Percentiles rank a stretch among this genome's conserved stretches.
phyloP scores from a whole-genome alignment of 2,797 vertebrate genomes.

The Echeneis naucrates region DNA sequence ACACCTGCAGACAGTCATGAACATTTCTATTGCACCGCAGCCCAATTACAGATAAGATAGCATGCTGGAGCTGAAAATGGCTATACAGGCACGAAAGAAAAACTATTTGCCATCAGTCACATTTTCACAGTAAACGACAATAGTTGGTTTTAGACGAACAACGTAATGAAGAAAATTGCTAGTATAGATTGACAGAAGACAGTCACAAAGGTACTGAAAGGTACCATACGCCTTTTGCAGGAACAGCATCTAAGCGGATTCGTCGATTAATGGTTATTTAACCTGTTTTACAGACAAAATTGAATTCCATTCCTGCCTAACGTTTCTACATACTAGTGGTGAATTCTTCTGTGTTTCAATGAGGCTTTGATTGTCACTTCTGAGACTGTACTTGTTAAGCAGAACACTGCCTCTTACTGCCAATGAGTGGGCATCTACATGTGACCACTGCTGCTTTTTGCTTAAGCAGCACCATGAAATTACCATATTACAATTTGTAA shows the following conservation, averaged over 20 bases:
- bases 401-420: conserved; percentile 5
- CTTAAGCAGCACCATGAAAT: neutral
- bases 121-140: conserved; percentile 53
- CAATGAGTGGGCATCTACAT: neutral
- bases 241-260: conserved; percentile 8
- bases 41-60: conserved; percentile 39
- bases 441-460: neutral
- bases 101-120: conserved; percentile 51
- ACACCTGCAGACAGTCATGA: conserved; percentile 23
- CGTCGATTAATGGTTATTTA: conserved; percentile 32
- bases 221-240: conserved; percentile 9
- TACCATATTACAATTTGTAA: neutral
- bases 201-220: conserved; percentile 34
- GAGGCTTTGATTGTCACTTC: neutral
- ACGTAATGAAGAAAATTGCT: conserved; percentile 56
- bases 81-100: conserved; percentile 53
- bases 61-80: conserved; percentile 49
- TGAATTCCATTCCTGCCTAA: neutral
- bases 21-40: conserved; percentile 50
- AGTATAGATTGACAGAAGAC: conserved; percentile 62
- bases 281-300: conserved; percentile 18
- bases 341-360: conserved; percentile 11
- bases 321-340: neutral
- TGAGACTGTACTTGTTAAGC: neutral
- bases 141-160: conserved; percentile 39